phyloP scores from a whole-genome alignment of 2,113 vertebrate species.

The Dendropsophus ebraccatus region DNA sequence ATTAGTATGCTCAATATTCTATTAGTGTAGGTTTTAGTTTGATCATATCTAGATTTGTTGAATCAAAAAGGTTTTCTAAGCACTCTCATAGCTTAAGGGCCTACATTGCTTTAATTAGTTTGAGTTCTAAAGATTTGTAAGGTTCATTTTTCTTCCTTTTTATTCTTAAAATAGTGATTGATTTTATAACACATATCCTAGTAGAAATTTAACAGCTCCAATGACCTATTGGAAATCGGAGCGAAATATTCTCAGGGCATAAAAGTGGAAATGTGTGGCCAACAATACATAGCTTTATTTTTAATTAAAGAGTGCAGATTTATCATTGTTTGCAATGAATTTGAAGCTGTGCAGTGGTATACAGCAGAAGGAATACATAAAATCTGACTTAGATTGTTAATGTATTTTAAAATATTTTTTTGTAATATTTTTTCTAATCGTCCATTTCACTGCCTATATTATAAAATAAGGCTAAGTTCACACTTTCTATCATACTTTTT shows the following conservation, averaged over 20 bases:
- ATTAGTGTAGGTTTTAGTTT: conserved; percentile 56
- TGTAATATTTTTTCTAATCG: no score
- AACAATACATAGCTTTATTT: conserved; percentile 18
- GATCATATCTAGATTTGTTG: conserved; percentile 56
- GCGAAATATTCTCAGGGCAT: conserved; percentile 47
- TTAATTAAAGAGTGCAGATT: not conserved
- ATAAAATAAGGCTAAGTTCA: no score
- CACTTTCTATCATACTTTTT: no score
- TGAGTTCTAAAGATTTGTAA: conserved; percentile 58
- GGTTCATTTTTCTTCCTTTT: conserved; percentile 53
- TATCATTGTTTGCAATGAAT: not conserved
- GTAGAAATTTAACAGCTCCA: conserved; percentile 51
- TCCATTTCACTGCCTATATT: no score
- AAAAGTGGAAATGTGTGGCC: conserved; percentile 12
- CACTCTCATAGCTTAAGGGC: conserved; percentile 51
- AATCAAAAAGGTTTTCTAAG: conserved; percentile 54
- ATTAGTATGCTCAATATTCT: conserved; percentile 54
- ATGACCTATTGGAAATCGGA: conserved; percentile 48
- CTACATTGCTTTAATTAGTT: conserved; percentile 59
- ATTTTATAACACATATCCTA: conserved; percentile 58
- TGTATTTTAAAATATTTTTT: no score
- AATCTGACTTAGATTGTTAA: no score
- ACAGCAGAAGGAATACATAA: no score
- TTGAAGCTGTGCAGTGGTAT: not conserved
- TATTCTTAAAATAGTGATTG: conserved; percentile 57